Evolutionary conservation across 1,140 invertebrate genomes (phyloP).

Genomic region (Phymastichus coffea): DNA sequence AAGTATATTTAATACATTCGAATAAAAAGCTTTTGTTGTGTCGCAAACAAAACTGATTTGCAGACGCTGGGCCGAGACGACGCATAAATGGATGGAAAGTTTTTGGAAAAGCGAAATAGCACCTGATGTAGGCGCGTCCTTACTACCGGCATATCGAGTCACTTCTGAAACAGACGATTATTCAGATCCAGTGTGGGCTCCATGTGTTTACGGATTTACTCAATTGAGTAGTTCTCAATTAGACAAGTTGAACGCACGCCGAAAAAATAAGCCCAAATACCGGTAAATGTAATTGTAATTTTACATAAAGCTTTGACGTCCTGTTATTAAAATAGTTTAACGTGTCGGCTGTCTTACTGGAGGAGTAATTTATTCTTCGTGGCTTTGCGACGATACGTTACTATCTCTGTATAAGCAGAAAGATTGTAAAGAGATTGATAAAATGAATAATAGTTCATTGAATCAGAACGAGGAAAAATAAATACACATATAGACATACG

Average conservation of each 20-base stretch:
- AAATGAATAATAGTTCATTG: not conserved
- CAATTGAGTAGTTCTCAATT: slow-evolving; percentile 56
- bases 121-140: slow-evolving; percentile 60
- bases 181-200: slow-evolving; percentile 54
- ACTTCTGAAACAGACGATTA: slow-evolving; percentile 36
- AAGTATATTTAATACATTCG: too few relatives aligned
- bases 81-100: slow-evolving; percentile 62
- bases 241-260: slow-evolving; percentile 48
- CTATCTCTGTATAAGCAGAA: too few relatives aligned
- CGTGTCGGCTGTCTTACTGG: too few relatives aligned
- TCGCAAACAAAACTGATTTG: not conserved
- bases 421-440: too few relatives aligned
- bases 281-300: slow-evolving; percentile 49
- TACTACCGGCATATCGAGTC: slow-evolving; percentile 62
- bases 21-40: too few relatives aligned
- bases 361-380: too few relatives aligned
- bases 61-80: slow-evolving; percentile 64
- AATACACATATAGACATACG: too few relatives aligned
- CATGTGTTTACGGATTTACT: slow-evolving; percentile 61
- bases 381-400: too few relatives aligned
- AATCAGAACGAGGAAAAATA: too few relatives aligned
- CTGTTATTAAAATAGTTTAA: too few relatives aligned
- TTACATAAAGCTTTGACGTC: too few relatives aligned
- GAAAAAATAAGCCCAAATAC: slow-evolving; percentile 55
- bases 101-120: slow-evolving; percentile 64